Evolutionary conservation across 2,888 invertebrate species (phyloP).

Genomic region (Tromatobia lineatoria): DNA sequence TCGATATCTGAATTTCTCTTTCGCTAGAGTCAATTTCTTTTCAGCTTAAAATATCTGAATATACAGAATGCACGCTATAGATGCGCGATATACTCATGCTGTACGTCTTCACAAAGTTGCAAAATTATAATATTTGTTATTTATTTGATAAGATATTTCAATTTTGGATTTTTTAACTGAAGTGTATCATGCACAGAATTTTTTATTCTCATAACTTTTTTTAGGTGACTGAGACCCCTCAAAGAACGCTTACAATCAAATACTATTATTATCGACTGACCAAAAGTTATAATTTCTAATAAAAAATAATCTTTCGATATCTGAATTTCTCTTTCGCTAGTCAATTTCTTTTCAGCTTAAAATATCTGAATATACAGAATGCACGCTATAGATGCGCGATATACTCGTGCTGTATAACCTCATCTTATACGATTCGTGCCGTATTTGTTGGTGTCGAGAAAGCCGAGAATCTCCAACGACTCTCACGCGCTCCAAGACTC

Average conservation of each 20-base stretch:
- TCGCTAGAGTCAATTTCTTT: neutral
- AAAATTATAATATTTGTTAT: too few species aligned
- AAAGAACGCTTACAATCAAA: too few species aligned
- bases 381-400: conserved; percentile 3
- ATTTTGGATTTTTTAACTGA: too few species aligned
- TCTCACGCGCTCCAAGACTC: conserved; percentile 45
- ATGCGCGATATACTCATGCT: neutral
- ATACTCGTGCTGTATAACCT: neutral
- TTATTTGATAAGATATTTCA: too few species aligned
- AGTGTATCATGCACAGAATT: too few species aligned
- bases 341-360: neutral
- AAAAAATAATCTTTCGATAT: neutral
- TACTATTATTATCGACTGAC: too few species aligned
- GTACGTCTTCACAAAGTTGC: too few species aligned
- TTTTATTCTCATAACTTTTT: too few species aligned
- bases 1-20: neutral
- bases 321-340: neutral
- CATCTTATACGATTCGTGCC: neutral
- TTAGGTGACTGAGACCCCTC: too few species aligned
- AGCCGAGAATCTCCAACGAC: conserved; percentile 36
- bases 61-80: neutral
- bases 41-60: neutral
- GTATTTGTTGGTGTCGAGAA: conserved; percentile 58
- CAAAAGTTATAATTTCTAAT: neutral
- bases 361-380: neutral